phyloP scores from a whole-genome alignment of 2,797 vertebrate species.

The Urosaurus nigricauda region DNA sequence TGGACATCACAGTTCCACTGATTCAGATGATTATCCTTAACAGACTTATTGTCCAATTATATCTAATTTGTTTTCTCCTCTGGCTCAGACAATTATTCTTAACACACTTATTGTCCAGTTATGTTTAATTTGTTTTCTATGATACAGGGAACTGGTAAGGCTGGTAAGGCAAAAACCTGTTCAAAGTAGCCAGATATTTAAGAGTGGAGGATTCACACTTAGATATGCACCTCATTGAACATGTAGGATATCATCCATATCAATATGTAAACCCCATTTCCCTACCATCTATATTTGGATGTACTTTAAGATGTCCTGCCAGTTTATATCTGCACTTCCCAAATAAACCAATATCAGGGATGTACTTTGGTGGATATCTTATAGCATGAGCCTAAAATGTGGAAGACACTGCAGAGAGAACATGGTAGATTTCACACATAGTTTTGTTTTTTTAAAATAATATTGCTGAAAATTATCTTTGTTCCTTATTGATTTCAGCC shows the following conservation, averaged over 20 bases:
- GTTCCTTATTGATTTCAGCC: neutral
- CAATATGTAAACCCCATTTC: neutral
- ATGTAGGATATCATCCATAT: neutral
- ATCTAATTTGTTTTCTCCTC: neutral
- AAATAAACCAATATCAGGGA: neutral
- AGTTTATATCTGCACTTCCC: neutral
- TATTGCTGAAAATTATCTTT: neutral
- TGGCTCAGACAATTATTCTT: neutral
- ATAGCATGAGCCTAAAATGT: neutral
- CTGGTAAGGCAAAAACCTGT: neutral
- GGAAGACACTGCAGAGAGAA: neutral
- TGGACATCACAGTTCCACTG: neutral
- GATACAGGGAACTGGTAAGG: no score
- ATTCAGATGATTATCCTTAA: neutral
- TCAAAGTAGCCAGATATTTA: neutral
- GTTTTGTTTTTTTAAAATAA: neutral
- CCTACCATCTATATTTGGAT: neutral
- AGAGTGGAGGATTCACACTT: neutral
- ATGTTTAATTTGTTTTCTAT: neutral
- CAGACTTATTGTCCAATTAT: no score
- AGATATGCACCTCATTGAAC: neutral
- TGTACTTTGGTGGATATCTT: neutral
- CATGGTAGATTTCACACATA: neutral
- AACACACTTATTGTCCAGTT: neutral
- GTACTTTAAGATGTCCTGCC: neutral